Conservation (phyloP, 2,888 invertebrate genomes). For the Mythimna pallens region DNA sequence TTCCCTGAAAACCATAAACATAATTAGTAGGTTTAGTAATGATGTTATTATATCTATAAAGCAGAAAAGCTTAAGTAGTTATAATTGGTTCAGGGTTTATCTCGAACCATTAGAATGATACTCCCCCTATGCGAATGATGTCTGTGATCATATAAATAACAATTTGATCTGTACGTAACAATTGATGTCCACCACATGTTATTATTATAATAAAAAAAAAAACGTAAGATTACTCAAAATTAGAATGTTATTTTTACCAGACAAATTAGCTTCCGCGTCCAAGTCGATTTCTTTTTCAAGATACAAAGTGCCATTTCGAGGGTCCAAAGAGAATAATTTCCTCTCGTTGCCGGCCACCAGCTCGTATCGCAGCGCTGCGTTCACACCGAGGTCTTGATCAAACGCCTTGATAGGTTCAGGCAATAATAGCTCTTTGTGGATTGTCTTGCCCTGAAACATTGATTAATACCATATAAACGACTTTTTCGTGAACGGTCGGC, state of each 20-base stretch:
- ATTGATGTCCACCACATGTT: not conserved
- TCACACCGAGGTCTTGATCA: conserved; percentile 95
- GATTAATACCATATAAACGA: not conserved
- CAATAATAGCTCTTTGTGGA: conserved; percentile 93
- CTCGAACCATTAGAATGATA: too few relatives aligned
- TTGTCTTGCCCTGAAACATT: conserved; percentile 91
- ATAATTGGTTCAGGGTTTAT: too few relatives aligned
- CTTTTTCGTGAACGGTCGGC: not conserved
- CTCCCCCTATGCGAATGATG: not conserved
- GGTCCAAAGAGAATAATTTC: conserved; percentile 94
- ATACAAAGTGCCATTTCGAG: conserved; percentile 94
- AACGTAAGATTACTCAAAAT: too few relatives aligned
- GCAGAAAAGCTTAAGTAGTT: too few relatives aligned
- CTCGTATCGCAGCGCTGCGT: conserved; percentile 94
- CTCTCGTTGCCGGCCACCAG: conserved; percentile 95
- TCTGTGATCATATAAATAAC: not conserved
- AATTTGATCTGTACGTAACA: not conserved
- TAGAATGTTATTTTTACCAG: conserved; percentile 75
- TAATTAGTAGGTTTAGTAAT: not conserved
- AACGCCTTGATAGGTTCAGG: conserved; percentile 94
- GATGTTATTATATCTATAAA: too few relatives aligned
- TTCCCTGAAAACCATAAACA: conserved; percentile 84
- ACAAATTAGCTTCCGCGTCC: conserved; percentile 93
- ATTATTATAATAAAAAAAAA: too few relatives aligned
- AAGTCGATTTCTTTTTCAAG: conserved; percentile 95